These are phyloP conservation scores for Neomonachus schauinslandi DNA, from an alignment of 2,113 vertebrate species.

Conservation along the genomic window DNA sequence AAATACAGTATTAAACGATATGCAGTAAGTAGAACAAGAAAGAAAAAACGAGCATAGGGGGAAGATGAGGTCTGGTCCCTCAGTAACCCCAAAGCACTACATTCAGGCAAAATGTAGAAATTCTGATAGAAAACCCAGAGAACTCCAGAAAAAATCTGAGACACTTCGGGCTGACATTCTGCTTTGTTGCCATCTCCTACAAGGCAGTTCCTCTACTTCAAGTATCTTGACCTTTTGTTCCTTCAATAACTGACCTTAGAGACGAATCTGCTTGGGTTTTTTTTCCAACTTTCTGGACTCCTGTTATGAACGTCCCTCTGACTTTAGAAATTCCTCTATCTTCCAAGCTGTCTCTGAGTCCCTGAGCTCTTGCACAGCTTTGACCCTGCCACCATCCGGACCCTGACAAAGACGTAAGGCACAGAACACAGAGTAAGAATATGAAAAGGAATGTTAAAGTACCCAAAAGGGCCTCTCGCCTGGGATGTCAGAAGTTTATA, in stretches of 20 bases:
- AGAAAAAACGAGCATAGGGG: neutral
- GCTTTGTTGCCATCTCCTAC: neutral
- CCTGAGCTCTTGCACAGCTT: neutral
- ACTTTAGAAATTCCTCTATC: neutral
- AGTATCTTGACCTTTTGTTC: neutral
- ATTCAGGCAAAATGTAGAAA: neutral
- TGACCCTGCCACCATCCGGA: neutral
- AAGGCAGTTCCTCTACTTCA: neutral
- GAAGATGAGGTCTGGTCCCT: neutral
- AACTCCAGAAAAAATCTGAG: neutral
- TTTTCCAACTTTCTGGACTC: neutral
- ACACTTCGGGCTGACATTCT: neutral
- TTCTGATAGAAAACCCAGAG: neutral
- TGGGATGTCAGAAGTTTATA: conserved; percentile 46
- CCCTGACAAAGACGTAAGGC: neutral
- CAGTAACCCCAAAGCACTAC: neutral
- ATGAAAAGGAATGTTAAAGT: conserved; percentile 23
- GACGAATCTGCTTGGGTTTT: neutral
- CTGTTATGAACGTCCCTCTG: neutral
- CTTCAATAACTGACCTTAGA: neutral
- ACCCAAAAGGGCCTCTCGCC: neutral
- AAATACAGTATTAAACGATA: conserved; percentile 22
- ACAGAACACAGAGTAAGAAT: neutral
- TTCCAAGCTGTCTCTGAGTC: neutral
- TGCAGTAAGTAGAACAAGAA: neutral